Base-by-base conservation (phyloP, 1,140 invertebrate genomes). In the Leptonema lineaticorne region DNA sequence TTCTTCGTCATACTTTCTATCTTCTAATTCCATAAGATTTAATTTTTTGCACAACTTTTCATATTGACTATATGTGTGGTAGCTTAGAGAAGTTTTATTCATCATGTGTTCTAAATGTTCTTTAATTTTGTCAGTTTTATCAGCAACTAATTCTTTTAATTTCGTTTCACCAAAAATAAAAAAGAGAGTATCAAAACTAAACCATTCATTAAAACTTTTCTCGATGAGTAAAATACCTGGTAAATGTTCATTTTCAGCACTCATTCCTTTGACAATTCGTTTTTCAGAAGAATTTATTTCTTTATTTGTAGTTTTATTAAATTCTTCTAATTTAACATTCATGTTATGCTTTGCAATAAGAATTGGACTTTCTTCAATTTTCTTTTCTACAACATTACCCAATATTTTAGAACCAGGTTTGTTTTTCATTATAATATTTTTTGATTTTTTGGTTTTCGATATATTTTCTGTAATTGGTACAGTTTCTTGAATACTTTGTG, bases 141-240 rank as follows among this genome's bases (percentile, higher is more conserved):
- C 82, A 50, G 76, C 71, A 1, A 87, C 76, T 69, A 85, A 78
- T 75, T 84, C 78, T 76, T 82, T 85, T 4, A 87, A 78, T 77
- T 78, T 83, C 30, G 79, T 76, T 75, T 86, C 83, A 2, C 85
- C 85, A 76, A 84, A 82, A 60, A 87, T 68, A 72, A 83, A 84
- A 7, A 84, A 73, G 62, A 84, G 74, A 1, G 85, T 83, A 59
- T 87, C 85, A 18, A 87, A 70, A n/a, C 82, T 84, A 67, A 86
- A 80, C 86, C 85, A 87, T 75, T 86, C 82, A 14, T 80, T 76
- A 22, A 87, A 68, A 75, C 79, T 82, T 75, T 83, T 83, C 74
- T 84, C 83, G 30, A 87, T 78, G 71, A 82, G 76, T 67, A 81
- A 77, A 24, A 76, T 77, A 46, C 79, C 72, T 16, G 37, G 14